Percentiles rank a stretch among this genome's conserved stretches.
These are phyloP conservation scores for Actenoides lindsayi DNA, from an alignment of 2,113 vertebrate species.

Conservation along the genomic window DNA sequence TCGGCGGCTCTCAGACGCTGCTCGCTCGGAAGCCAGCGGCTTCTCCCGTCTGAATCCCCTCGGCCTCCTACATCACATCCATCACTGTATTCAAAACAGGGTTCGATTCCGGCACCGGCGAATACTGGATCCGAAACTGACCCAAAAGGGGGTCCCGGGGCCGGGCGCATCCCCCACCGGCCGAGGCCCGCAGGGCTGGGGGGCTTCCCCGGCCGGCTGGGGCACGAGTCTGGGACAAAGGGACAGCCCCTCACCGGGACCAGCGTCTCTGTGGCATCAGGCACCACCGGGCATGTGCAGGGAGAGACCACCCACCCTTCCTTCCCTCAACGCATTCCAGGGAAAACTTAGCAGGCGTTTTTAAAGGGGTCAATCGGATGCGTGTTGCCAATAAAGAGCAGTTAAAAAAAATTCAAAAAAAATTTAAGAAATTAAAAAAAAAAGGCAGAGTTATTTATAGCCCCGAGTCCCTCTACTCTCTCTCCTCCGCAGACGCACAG, in stretches of 20 bases:
- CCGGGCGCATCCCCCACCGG: neutral
- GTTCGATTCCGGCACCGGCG: neutral
- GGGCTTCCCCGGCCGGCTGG: neutral
- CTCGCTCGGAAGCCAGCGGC: neutral
- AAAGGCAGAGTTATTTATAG: slow-evolving; percentile 22
- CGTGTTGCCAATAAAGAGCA: neutral
- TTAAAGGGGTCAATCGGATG: neutral
- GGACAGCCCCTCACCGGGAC: neutral
- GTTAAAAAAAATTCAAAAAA: neutral
- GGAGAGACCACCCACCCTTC: neutral
- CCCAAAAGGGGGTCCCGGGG: neutral
- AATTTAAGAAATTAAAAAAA: neutral
- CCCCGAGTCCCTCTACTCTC: neutral
- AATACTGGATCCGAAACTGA: neutral
- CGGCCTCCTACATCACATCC: neutral
- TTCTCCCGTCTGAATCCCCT: neutral
- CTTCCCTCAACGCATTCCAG: neutral
- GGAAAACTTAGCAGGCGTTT: neutral
- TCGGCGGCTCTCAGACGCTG: neutral
- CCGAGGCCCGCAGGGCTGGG: neutral
- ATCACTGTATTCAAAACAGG: too few species aligned
- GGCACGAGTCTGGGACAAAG: slow-evolving; percentile 54
- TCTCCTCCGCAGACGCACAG: neutral
- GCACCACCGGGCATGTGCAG: neutral
- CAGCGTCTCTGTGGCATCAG: neutral